Evolutionary conservation across 1,140 invertebrate species (phyloP), one percentile per base, ranked within the genome.

Genomic region (Diachasma alloeum): DNA sequence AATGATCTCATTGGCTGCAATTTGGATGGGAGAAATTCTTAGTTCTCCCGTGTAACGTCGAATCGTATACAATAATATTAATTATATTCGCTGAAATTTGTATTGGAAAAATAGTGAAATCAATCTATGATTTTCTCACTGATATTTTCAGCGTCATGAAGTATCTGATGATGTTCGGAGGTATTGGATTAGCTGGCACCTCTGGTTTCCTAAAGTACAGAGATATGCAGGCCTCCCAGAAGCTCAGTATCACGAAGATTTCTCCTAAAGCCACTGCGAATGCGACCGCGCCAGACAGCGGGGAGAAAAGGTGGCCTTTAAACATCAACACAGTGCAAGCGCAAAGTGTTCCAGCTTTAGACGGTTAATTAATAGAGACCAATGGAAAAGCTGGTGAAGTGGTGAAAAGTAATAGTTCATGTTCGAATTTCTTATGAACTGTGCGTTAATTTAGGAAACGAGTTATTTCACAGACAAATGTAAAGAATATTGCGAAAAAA

Each of bases 221-320:
- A 82, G 63, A 39, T 17, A 76, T 75, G 24, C 80, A 81, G 31
- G 69, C 74, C 0, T 75, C 81, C 15, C 78, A 82, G 9, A 79
- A 79, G 13, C 15, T 87, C 8, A 83, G 86, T 9, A 79, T 87
- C 22, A 86, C 79, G 3, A 87, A 86, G 71, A 79, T 88, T 9
- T 79, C 76, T 5, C 84, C 87, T 9, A 79, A 84, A 26, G 59
- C 59, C 9, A 72, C 26, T 0, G 79, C 37, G 0, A 82, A 72
- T 0, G 31, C 48, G 17, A 19, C 48, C 15, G 4, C 79, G 0
- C 76, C 26, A 4, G 48, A 53, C 17, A 74, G 75, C 1, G 46
- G 77, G 0, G 80, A 83, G 8, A 87, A 88, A 48, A 85, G 84
- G 39, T 86, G 85, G 85, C 82, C 84, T 11, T 72, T 87, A 72